Base-by-base conservation (phyloP, 2,797 vertebrate genomes). In the Miichthys miiuy region DNA sequence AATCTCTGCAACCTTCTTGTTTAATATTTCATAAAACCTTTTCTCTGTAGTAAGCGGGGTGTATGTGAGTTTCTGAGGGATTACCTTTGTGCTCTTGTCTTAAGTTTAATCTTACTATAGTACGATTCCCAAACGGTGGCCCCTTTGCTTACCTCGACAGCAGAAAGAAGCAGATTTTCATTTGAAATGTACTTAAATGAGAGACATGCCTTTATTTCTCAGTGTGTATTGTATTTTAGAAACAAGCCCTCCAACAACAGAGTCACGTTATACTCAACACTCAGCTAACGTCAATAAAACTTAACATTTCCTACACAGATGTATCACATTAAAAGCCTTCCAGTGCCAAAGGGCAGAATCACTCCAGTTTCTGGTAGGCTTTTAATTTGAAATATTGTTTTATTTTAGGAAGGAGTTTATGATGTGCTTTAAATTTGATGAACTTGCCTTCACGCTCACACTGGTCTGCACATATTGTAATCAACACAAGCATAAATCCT, bases 1-100 rank as follows among this genome's bases (percentile, higher is more conserved):
- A 82, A 80, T 79, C 66, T 68, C 47, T 62, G 67, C 68, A 82
- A 65, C 74, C 44, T 64, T 55, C 58, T 60, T 13, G 71, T 86
- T 89, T 57, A 87, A 88, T 87, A 87, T 89, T 89, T 85, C 42
- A 90, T 87, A 77, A 75, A 57, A 66, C 18, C 52, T 56, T 56
- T 65, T 63, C 55, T 60, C 78, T 81, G 58, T 60, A 77, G 60
- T 80, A 75, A 74, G 80, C 55, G 52, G 72, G 73, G 63, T 85
- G 56, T 66, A 68, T 30, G 60, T 23, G 75, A 78, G 63, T 75
- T 64, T 76, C 80, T 68, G 11, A 74, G 62, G 80, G 68, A 83
- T 65, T 71, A 75, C 70, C 73, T 83, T 50, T 56, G 50, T 57
- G 60, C 51, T 66, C 65, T 68, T 61, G 46, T 66, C 27, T 69